Evolutionary conservation across 1,140 invertebrate genomes (phyloP), one percentile per base, ranked within the genome.

Genomic region (Drosophila sucinea): DNA sequence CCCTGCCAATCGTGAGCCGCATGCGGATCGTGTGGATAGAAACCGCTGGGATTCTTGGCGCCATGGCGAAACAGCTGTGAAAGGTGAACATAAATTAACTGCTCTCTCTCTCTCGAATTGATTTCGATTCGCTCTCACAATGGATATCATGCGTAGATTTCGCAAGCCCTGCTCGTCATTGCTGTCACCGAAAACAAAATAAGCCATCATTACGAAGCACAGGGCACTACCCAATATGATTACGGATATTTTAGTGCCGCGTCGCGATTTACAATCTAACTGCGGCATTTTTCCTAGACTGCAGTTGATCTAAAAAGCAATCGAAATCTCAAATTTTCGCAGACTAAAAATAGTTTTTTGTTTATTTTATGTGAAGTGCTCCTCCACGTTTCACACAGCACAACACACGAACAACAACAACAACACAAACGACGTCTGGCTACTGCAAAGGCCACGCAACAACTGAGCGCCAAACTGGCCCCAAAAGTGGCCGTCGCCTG

Each of bases 11-110:
- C 76, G 63, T 94, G 93, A 58, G 94, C 92, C 47, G 92, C 93
- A 83, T 96, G 92, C 1, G 95, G 95, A 93, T 96, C 96, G 62
- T 93, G 95, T 4, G 94, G 93, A 79, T 95, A 96, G 3, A 94
- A 93, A 63, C 93, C 86, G 10, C 94, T 94, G 0, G 96, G 96
- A 51, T 93, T 94, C 79, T 96, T 93, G 81, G 96, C 95, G 17
- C 96, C 96, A 93, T 96, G 96, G n/a, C 95, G 93, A 81, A 95
- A 96, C 58, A 96, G 71, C 95, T 95, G 76, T 44, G 54, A 29
- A 57, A 63, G 47, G n/a, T 32, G 38, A 44, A 73, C 11, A 70
- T 44, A 51, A 17, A 67, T 57, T 65, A 41, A 55, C 56, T 47
- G 17, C 32, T 40, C 11, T 25, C 3, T 35, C n/a, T 7, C 17